Base-by-base conservation (phyloP, 2,113 vertebrate genomes). In the Pyxicephalus adspersus region DNA sequence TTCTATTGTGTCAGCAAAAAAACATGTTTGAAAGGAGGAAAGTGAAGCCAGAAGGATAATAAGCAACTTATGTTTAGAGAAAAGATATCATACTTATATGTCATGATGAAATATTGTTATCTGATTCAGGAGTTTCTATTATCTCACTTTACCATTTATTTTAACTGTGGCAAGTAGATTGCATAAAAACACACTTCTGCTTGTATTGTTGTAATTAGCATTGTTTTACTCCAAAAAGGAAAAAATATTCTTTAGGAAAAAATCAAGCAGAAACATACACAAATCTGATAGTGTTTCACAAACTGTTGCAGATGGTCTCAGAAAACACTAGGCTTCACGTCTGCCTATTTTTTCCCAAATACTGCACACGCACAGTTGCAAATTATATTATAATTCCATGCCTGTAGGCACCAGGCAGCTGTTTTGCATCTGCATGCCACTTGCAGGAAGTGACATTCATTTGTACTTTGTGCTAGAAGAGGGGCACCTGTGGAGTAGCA, bases 1-100 rank as follows among this genome's bases (percentile, higher is more conserved):
- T 71, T 71, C 51, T 25, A 71, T 71, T 71, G 68, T 71, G 50
- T 29, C 50, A 54, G 17, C 23, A 71, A 18, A 71, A n/a, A 71
- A 54, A 50, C 22, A 28, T 18, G 18, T 71, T n/a, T 71, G 68
- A 55, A 71, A 20, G 8, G 68, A 71, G 50, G 23, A 20, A 71
- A 71, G 50, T 54, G 23, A 71, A 71, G 22, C 26, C 28, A 71
- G 66, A 55, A 29, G 22, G 45, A 70, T 25, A 54, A 54, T 71
- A 54, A 28, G 16, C 16, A 25, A 54, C 22, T 29, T n/a, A 54
- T 26, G 50, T 51, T 52, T 52, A 70, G 66, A 54, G 19, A 23
- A 71, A 71, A 51, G 25, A 71, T 20, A 19, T 55, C 25, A 51
- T 55, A 71, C 17, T 51, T 29, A 55, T 51, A 45, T 71, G 50